Conservation (phyloP, 1,140 invertebrate genomes). For the Magallana ariakensis region DNA sequence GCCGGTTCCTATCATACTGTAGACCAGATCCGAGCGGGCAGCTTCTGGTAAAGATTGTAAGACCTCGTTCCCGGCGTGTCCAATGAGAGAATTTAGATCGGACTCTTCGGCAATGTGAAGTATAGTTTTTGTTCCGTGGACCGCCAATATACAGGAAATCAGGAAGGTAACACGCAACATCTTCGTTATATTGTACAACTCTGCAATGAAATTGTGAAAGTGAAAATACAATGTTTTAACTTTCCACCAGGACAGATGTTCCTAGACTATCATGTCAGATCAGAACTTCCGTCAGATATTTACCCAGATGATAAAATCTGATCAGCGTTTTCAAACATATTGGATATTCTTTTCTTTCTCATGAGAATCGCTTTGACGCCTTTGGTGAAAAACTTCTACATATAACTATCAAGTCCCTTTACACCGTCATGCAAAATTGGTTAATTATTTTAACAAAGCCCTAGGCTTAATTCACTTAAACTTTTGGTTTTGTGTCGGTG, state of each 20-base stretch:
- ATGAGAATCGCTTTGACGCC: conserved; percentile 23
- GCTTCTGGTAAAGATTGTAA: neutral
- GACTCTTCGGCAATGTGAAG: conserved; percentile 1
- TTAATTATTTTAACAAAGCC: neutral
- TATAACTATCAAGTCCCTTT: neutral
- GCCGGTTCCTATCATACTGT: conserved; percentile 10
- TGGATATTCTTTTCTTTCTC: neutral
- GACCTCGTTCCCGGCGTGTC: neutral
- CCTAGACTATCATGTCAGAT: neutral
- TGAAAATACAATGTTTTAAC: neutral
- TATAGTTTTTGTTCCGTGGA: neutral
- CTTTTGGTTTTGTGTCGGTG: conserved; percentile 1
- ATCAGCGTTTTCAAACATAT: conserved; percentile 5
- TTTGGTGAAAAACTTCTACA: neutral
- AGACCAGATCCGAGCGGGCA: neutral
- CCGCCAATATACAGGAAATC: neutral
- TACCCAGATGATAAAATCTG: conserved; percentile 6
- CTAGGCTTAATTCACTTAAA: conserved; percentile 21
- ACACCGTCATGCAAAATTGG: neutral
- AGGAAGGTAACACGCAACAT: conserved; percentile 2
- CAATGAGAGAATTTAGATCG: neutral
- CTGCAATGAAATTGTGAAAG: neutral
- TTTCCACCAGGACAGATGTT: neutral
- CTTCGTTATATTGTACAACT: neutral
- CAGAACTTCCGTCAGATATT: neutral